Base-by-base conservation (phyloP, 35 echinoderm and acorn worm species). In the Ophiothrix spiculata region DNA sequence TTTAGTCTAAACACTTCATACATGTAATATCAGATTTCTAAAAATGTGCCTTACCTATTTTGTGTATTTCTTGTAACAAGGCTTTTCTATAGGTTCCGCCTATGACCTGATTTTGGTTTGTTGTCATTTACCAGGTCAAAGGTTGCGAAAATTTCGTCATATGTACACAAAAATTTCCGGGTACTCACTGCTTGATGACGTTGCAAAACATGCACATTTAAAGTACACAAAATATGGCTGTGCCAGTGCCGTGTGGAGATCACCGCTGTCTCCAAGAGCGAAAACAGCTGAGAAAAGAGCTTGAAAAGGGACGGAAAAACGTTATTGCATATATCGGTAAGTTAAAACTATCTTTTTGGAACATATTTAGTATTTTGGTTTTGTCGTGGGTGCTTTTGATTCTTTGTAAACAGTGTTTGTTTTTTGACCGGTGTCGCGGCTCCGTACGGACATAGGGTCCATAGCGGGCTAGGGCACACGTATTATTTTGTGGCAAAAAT, bases 271-370 rank as follows among this genome's bases (percentile, higher is more conserved):
- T 88, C 40, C 92, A 99, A 94, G 96, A 99, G 91, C 80, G 96
- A 93, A 93, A 93, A 91, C 92, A 99, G 88, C 90, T 99, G 87
- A 88, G 96, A 86, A 99, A 99, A 91, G 96, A 99, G 86, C 86
- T 99, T 32, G 96, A 94, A 83, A 94, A 87, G 75, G 92, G 92
- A 76, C 90, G 96, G 77, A 99, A 99, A 99, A 94, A 94, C 56
- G 78, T 94, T 56, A 94, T 94, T 74, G 87, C 88, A 36, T 99
- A 88, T 37, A 94, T 94, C 74, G 96, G 96, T 99, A 87, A 94
- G 96, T 23, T 21, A 17, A 23, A 56, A 84, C 32, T 36, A n/a
- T n/a, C 32, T 16, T 35, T 34, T 38, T 39, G 21, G 40, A 32
- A 45, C 41, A 11, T 14, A 35, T 54, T 81, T 63, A 33, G 75